Conservation (phyloP, 2,113 vertebrate genomes). For the Crotalus viridis region DNA sequence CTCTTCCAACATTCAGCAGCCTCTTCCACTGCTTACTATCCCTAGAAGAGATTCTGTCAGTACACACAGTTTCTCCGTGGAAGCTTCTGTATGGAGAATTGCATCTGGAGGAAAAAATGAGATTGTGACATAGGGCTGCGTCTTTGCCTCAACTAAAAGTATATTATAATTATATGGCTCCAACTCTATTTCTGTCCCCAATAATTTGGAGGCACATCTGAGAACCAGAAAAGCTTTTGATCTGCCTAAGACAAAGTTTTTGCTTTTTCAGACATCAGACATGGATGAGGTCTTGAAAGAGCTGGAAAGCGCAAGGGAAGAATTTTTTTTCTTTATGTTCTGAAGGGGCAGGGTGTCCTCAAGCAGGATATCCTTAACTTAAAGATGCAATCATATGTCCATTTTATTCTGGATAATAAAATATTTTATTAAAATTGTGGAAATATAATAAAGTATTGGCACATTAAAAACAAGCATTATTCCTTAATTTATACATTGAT, state of each 20-base stretch:
- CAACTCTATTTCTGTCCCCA: not conserved
- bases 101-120: not conserved
- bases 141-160: not conserved
- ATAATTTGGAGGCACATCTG: not conserved
- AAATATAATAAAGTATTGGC: constrained; percentile 49
- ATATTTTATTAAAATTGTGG: constrained; percentile 57
- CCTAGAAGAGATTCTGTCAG: not conserved
- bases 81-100: not conserved
- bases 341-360: not conserved
- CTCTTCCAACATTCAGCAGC: not conserved
- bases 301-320: not conserved
- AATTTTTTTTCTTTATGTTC: not conserved
- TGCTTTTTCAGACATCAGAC: not conserved
- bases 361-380: not conserved
- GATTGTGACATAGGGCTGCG: not conserved
- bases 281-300: not conserved
- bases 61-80: not conserved
- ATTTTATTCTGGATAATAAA: constrained; percentile 1
- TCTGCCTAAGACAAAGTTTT: not conserved
- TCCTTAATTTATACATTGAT: constrained; percentile 65
- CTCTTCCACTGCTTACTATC: not conserved
- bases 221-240: not conserved
- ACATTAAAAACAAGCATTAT: constrained; percentile 49
- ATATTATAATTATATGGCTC: not conserved
- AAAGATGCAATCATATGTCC: not conserved